Percentiles rank a stretch among this genome's conserved stretches.
Conservation (phyloP, 2,113 vertebrate species). For the Tiliqua scincoides region DNA sequence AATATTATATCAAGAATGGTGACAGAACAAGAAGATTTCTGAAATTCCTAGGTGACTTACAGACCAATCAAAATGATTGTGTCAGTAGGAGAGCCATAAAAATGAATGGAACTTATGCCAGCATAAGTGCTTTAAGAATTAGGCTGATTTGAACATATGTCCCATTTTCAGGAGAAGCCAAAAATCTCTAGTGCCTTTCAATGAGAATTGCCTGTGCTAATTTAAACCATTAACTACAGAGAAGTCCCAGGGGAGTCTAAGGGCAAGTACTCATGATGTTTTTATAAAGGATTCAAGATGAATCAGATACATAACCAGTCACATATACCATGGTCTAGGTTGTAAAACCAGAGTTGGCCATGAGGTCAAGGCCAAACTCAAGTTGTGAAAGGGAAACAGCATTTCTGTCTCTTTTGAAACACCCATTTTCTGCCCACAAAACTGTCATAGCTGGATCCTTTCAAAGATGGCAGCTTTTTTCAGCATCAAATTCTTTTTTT, state of each 20-base stretch:
- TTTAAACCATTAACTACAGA: constrained; percentile 3
- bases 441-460: no score
- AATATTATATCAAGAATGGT: constrained; percentile 40
- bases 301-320: not conserved
- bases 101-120: constrained; percentile 3
- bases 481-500: not conserved
- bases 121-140: constrained; percentile 27
- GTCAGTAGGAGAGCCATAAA: constrained; percentile 23
- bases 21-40: constrained; percentile 16
- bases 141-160: constrained; percentile 22
- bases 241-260: not conserved
- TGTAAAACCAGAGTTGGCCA: not conserved
- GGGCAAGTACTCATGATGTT: not conserved
- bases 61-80: constrained; percentile 2
- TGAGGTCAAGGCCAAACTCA: not conserved
- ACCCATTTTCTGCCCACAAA: not conserved
- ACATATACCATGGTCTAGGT: not conserved
- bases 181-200: not conserved
- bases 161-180: constrained; percentile 23
- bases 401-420: not conserved
- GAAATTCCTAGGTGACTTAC: constrained; percentile 23
- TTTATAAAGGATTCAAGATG: not conserved
- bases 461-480: not conserved
- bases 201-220: not conserved
- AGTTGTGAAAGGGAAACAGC: not conserved